These are phyloP conservation scores for Eublepharis macularius DNA, from an alignment of 2,113 vertebrate genomes.

Conservation along the genomic window DNA sequence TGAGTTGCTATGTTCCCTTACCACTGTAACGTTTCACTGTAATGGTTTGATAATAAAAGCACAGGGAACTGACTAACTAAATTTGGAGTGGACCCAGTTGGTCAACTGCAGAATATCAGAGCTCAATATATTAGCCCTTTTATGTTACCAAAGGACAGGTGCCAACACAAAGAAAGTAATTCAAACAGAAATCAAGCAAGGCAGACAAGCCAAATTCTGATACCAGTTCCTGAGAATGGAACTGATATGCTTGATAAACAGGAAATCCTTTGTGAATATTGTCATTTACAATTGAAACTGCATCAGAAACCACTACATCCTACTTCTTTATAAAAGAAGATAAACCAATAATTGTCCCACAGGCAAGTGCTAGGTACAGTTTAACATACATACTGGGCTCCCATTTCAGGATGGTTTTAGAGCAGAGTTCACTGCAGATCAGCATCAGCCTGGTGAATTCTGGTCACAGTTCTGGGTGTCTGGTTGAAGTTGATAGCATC, in stretches of 20 bases:
- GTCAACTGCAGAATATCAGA: not conserved
- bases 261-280: not conserved
- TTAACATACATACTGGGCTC: not conserved
- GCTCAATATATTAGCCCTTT: not conserved
- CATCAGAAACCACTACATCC: not conserved
- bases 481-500: not conserved
- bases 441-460: not conserved
- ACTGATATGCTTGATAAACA: not conserved
- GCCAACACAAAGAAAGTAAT: not conserved
- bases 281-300: not conserved
- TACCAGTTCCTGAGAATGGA: not conserved
- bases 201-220: not conserved
- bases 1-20: not conserved
- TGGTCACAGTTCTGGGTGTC: not conserved
- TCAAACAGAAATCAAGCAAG: not conserved
- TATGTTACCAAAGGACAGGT: not conserved
- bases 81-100: not conserved
- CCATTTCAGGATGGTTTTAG: not conserved
- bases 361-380: constrained; percentile 2
- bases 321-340: too few species aligned
- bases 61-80: not conserved
- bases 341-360: not conserved
- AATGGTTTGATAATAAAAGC: not conserved
- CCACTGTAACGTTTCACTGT: not conserved
- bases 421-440: not conserved